Evolutionary conservation across 2,888 invertebrate genomes (phyloP).

Genomic region (Cremastinae sp.): DNA sequence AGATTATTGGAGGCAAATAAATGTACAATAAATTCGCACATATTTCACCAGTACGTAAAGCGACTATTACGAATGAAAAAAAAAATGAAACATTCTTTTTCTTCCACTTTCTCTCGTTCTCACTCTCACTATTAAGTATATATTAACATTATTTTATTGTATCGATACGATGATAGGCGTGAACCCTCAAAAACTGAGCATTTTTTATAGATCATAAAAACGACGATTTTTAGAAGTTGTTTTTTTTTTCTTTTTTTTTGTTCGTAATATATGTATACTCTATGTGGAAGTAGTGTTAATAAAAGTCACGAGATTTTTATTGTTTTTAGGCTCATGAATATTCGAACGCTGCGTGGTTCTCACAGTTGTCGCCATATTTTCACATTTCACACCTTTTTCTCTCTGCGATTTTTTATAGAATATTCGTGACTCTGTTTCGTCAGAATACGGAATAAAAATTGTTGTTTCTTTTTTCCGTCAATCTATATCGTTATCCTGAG

Average conservation of each 20-base stretch:
- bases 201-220: slow-evolving; percentile 45
- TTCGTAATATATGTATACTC: slow-evolving; percentile 11
- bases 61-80: slow-evolving; percentile 7
- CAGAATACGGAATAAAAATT: slow-evolving; percentile 17
- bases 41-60: slow-evolving; percentile 28
- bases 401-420: not conserved
- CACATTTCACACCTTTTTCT: slow-evolving; percentile 4
- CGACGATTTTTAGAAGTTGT: slow-evolving; percentile 25
- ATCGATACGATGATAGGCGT: slow-evolving; percentile 46
- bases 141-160: slow-evolving; percentile 42
- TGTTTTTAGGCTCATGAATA: slow-evolving; percentile 20
- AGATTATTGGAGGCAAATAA: no score
- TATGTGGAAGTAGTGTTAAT: slow-evolving; percentile 18
- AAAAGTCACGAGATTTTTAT: not conserved
- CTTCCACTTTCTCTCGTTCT: slow-evolving; percentile 22
- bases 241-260: not conserved
- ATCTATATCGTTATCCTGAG: not conserved
- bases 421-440: slow-evolving; percentile 19
- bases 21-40: not conserved
- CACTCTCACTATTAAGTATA: slow-evolving; percentile 1
- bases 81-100: slow-evolving; percentile 4
- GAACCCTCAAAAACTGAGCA: slow-evolving; percentile 42
- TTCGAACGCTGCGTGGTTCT: slow-evolving; percentile 8
- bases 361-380: slow-evolving; percentile 14
- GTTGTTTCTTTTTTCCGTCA: not conserved